Percentiles rank a stretch among this genome's conserved stretches.
Conservation (phyloP, 2,888 invertebrate genomes). For the Balanococcus diminutus region DNA sequence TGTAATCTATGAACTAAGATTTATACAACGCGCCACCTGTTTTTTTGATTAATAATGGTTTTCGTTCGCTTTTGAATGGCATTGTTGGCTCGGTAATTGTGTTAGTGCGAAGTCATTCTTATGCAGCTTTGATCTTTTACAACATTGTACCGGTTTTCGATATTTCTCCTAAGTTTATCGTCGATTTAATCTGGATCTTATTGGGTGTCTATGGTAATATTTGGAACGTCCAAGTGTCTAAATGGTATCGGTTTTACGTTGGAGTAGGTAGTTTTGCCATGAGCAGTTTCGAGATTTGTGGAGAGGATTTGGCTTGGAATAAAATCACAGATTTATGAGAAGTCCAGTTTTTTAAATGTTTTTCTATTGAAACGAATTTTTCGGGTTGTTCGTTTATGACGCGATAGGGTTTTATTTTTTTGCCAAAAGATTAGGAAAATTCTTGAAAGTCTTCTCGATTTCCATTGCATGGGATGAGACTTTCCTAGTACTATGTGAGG, state of each 20-base stretch:
- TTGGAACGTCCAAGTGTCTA: background rate
- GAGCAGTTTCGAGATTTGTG: background rate
- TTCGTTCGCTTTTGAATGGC: slow-evolving; percentile 2
- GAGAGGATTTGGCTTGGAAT: background rate
- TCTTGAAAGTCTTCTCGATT: too few relatives aligned
- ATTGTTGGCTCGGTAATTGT: slow-evolving; percentile 17
- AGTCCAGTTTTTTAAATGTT: background rate
- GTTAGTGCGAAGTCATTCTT: background rate
- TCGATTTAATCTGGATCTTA: background rate
- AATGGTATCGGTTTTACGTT: background rate
- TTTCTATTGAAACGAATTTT: too few relatives aligned
- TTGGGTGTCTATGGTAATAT: background rate
- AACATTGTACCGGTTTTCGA: background rate
- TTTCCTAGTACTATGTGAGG: too few relatives aligned
- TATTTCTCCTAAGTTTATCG: background rate
- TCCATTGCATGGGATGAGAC: too few relatives aligned
- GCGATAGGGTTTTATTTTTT: too few relatives aligned
- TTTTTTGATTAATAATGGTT: slow-evolving; percentile 33
- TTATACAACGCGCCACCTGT: slow-evolving; percentile 43
- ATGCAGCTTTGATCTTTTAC: slow-evolving; percentile 19
- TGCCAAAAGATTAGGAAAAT: too few relatives aligned
- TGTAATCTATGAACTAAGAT: slow-evolving; percentile 32
- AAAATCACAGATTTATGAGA: background rate
- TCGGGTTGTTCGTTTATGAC: too few relatives aligned
- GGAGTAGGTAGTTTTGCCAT: background rate